Percentiles rank a stretch among this genome's conserved stretches.
Evolutionary conservation across 2,797 vertebrate species (phyloP).

Genomic region (Notamacropus eugenii): DNA sequence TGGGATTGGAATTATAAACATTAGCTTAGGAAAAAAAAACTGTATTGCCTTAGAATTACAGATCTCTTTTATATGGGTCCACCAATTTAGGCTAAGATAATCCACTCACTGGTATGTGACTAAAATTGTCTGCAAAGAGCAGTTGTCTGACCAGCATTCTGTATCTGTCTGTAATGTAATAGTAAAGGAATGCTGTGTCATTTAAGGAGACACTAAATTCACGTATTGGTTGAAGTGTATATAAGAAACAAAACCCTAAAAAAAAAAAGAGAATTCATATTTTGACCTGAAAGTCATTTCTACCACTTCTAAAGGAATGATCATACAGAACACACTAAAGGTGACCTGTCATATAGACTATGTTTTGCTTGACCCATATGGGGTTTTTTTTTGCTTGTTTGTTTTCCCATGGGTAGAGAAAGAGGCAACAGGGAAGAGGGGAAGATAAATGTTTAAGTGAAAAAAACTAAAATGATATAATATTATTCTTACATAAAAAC

Average conservation of each 20-base stretch:
- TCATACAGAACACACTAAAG: neutral
- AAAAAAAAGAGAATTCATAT: neutral
- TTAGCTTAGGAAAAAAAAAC: conserved; percentile 40
- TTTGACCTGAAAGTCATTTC: conserved; percentile 16
- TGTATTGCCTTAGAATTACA: conserved; percentile 35
- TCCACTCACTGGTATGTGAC: conserved; percentile 13
- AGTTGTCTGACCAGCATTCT: conserved; percentile 47
- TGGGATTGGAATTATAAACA: conserved; percentile 52
- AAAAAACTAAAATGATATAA: neutral
- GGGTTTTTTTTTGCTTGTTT: neutral
- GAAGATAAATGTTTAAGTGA: neutral
- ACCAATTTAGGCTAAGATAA: conserved; percentile 47
- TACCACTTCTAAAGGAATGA: conserved; percentile 32
- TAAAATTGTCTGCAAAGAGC: conserved; percentile 55
- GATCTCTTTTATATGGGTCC: neutral
- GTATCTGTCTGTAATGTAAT: conserved; percentile 49
- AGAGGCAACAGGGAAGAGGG: neutral
- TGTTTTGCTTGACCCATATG: neutral
- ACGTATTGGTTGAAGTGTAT: conserved; percentile 30
- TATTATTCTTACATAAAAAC: no score
- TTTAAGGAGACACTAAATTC: conserved; percentile 47
- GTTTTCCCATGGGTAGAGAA: neutral
- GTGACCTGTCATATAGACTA: neutral
- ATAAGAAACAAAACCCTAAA: neutral
- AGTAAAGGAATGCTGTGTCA: conserved; percentile 64